Conservation (phyloP, 2,113 vertebrate species). For the Takifugu bimaculatus region DNA sequence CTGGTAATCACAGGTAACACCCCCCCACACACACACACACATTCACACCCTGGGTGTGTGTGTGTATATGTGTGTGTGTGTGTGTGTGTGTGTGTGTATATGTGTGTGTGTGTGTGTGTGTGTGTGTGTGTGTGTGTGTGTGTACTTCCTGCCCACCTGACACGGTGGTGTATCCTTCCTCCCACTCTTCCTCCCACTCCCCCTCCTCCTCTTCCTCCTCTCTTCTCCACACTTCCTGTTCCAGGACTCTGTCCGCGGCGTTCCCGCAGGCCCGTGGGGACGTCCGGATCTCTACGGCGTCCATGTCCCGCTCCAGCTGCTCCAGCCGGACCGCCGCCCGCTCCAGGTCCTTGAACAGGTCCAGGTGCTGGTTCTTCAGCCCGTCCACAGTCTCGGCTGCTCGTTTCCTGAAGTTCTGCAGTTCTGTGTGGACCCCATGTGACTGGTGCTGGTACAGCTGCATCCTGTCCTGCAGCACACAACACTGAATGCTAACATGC, state of each 20-base stretch:
- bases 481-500: too few relatives aligned
- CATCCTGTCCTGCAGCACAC: constrained; percentile 81
- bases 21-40: too few relatives aligned
- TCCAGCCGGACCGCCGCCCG: constrained; percentile 75
- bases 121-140: not conserved
- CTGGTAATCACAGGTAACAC: too few relatives aligned
- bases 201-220: constrained; percentile 78
- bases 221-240: constrained; percentile 76
- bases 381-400: constrained; percentile 79
- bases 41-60: too few relatives aligned
- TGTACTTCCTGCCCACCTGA: constrained; percentile 78
- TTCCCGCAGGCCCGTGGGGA: constrained; percentile 85
- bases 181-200: constrained; percentile 79
- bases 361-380: constrained; percentile 78
- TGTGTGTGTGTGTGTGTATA: not conserved
- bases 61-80: too few relatives aligned
- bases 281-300: constrained; percentile 85
- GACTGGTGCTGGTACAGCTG: constrained; percentile 87
- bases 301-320: constrained; percentile 85
- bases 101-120: too few relatives aligned
- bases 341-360: constrained; percentile 78
- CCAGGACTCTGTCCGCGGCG: constrained; percentile 80
- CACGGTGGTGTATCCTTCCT: constrained; percentile 80
- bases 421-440: constrained; percentile 82
- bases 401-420: constrained; percentile 88